phyloP scores from a whole-genome alignment of 2,113 vertebrate species.

The Sebastes fasciatus region DNA sequence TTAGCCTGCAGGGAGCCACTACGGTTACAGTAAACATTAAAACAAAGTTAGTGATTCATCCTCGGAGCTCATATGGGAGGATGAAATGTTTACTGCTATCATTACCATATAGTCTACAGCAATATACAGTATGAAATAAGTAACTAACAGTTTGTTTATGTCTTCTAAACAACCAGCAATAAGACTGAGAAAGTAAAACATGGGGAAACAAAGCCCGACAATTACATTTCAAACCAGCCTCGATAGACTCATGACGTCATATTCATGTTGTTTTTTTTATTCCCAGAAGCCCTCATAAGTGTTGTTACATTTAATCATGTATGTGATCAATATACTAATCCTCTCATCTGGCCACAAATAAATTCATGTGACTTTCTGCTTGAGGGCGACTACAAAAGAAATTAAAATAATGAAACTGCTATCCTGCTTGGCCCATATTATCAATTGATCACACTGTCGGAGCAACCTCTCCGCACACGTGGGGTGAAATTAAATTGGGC shows the following conservation, averaged over 20 bases:
- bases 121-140: constrained; percentile 7
- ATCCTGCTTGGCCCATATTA: constrained; percentile 36
- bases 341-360: constrained; percentile 52
- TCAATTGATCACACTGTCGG: constrained; percentile 59
- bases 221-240: not conserved
- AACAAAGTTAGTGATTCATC: constrained; percentile 8
- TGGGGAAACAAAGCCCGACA: not conserved
- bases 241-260: not conserved
- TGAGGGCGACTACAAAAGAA: constrained; percentile 50
- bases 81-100: constrained; percentile 9
- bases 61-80: constrained; percentile 20
- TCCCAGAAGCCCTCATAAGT: constrained; percentile 44
- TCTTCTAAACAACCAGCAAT: not conserved
- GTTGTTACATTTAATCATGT: constrained; percentile 57
- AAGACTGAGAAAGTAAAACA: not conserved
- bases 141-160: not conserved
- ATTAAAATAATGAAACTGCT: constrained; percentile 71
- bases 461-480: constrained; percentile 34
- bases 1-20: constrained; percentile 14
- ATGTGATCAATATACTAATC: constrained; percentile 63
- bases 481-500: constrained; percentile 51
- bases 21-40: constrained; percentile 10
- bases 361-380: constrained; percentile 51
- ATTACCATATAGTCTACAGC: not conserved
- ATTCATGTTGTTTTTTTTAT: constrained; percentile 3